A percentile compares a stretch with the other conserved stretches of the same genome.
Conservation (phyloP, 2,797 vertebrate genomes). For the Amblyraja radiata region DNA sequence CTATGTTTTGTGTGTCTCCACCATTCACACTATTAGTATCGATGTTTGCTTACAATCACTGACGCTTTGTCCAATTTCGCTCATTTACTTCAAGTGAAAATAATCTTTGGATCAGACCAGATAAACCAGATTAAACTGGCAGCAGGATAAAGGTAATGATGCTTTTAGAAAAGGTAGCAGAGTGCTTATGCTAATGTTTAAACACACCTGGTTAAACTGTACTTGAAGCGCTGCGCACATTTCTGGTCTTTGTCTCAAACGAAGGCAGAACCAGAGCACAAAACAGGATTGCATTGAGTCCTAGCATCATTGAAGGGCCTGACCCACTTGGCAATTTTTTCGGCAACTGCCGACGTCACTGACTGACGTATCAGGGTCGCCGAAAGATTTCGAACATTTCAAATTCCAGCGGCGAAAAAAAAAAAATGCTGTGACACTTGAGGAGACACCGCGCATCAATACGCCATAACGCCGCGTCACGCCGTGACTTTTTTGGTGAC, state of each 20-base stretch:
- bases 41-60: slow-evolving; percentile 26
- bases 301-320: too few species aligned
- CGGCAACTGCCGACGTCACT: too few species aligned
- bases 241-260: neutral
- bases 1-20: slow-evolving; percentile 13
- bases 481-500: too few species aligned
- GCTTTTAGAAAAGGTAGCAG: neutral
- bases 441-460: too few species aligned
- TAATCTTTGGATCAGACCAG: neutral
- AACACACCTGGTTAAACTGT: neutral
- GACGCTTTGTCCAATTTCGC: slow-evolving; percentile 3
- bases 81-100: slow-evolving; percentile 25
- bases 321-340: too few species aligned
- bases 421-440: too few species aligned
- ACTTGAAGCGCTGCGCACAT: neutral
- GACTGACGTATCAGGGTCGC: too few species aligned
- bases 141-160: neutral
- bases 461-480: too few species aligned
- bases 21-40: slow-evolving; percentile 19
- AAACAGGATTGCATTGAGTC: too few species aligned
- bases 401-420: too few species aligned
- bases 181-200: neutral
- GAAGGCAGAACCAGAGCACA: too few species aligned
- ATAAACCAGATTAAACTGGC: slow-evolving; percentile 22
- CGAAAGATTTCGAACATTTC: too few species aligned